phyloP scores from a whole-genome alignment of 2,888 invertebrate species.

The Pristionchus entomophagus region DNA sequence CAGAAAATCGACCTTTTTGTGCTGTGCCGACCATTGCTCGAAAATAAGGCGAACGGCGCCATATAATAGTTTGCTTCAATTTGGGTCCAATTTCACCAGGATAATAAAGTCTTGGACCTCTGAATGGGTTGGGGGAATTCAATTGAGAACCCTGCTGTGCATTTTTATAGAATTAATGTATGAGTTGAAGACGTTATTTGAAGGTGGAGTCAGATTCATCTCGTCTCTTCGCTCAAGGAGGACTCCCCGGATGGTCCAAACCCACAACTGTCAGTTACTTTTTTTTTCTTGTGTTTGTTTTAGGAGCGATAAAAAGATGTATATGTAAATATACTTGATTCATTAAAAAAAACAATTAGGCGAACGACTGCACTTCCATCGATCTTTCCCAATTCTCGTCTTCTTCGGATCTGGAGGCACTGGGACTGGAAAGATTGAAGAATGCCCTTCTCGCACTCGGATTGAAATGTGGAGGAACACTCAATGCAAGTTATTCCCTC shows the following conservation, averaged over 20 bases:
- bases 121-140: too few relatives aligned
- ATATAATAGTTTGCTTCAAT: too few relatives aligned
- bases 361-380: constrained; percentile 88
- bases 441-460: constrained; percentile 96
- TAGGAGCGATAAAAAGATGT: too few relatives aligned
- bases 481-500: not conserved
- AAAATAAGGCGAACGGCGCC: too few relatives aligned
- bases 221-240: constrained; percentile 26
- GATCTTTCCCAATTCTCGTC: constrained; percentile 98
- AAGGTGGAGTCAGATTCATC: not conserved
- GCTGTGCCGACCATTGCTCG: too few relatives aligned
- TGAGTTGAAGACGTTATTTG: too few relatives aligned
- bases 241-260: constrained; percentile 27
- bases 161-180: too few relatives aligned
- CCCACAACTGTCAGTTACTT: constrained; percentile 81
- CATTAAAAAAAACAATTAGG: not conserved
- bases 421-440: constrained; percentile 96
- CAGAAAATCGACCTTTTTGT: too few relatives aligned
- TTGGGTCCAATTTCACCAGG: too few relatives aligned
- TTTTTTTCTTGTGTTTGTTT: not conserved
- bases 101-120: too few relatives aligned
- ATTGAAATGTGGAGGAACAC: constrained; percentile 92
- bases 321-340: too few relatives aligned
- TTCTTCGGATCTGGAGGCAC: constrained; percentile 94
- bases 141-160: too few relatives aligned